Percentiles rank a stretch among this genome's conserved stretches.
Evolutionary conservation across 2,888 invertebrate genomes (phyloP).

Genomic region (Ceramica pisi): DNA sequence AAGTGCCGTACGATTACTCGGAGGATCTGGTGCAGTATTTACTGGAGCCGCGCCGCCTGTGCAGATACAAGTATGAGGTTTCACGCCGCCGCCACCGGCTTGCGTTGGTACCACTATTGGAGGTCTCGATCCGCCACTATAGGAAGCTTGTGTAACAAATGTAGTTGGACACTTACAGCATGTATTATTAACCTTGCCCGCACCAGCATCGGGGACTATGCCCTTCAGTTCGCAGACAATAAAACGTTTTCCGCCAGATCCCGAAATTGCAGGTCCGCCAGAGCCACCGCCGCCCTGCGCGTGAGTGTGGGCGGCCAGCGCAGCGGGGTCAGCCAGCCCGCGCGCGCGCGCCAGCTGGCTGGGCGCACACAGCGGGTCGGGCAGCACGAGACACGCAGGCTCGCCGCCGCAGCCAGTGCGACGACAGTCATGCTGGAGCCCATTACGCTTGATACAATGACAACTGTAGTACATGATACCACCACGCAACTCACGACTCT

Average conservation of each 20-base stretch:
- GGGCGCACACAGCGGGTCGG: conserved; percentile 90
- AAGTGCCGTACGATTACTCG: conserved; percentile 31
- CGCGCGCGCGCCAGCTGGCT: conserved; percentile 87
- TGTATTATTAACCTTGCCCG: conserved; percentile 76
- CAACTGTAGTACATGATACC: conserved; percentile 90
- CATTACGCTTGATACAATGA: conserved; percentile 91
- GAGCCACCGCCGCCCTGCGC: conserved; percentile 72
- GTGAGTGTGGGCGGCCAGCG: conserved; percentile 78
- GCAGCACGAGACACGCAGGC: conserved; percentile 88
- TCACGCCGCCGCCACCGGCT: conserved; percentile 40
- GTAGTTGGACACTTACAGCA: conserved; percentile 84
- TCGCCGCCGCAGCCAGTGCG: conserved; percentile 89
- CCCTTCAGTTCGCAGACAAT: conserved; percentile 88
- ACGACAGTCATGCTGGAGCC: conserved; percentile 91
- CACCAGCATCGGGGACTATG: conserved; percentile 75
- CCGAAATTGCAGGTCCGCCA: conserved; percentile 65
- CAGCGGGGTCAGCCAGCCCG: conserved; percentile 83
- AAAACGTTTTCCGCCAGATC: conserved; percentile 81
- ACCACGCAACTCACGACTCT: conserved; percentile 90
- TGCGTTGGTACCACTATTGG: conserved; percentile 53
- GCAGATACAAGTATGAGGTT: conserved; percentile 61
- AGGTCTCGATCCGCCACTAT: conserved; percentile 44
- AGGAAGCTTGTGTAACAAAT: conserved; percentile 49
- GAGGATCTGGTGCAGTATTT: conserved; percentile 28
- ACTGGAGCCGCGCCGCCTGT: conserved; percentile 41